phyloP scores from a whole-genome alignment of 1,140 invertebrate species.

The Drosophila suzukii region DNA sequence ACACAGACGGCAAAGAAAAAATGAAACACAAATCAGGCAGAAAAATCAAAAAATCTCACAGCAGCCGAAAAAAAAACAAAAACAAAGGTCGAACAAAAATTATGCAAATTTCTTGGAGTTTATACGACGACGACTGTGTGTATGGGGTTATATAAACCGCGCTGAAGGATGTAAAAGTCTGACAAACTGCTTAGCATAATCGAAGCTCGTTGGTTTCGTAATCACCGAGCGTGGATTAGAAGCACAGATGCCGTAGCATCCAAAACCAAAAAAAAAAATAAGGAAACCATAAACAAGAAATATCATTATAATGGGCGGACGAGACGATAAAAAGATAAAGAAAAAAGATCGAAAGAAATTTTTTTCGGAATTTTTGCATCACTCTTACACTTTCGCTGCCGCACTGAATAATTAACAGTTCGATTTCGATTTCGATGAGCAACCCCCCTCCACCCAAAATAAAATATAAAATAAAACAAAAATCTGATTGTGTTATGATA shows the following conservation, averaged over 20 bases:
- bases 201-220: slow-evolving; percentile 49
- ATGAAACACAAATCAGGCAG: slow-evolving; percentile 8
- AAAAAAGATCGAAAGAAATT: slow-evolving; percentile 27
- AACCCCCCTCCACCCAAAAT: background rate
- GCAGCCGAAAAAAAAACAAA: slow-evolving; percentile 10
- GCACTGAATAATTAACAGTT: slow-evolving; percentile 70
- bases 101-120: slow-evolving; percentile 56
- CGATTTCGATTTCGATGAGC: slow-evolving; percentile 23
- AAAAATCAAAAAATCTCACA: slow-evolving; percentile 28
- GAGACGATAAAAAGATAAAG: background rate
- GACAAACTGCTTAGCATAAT: slow-evolving; percentile 60
- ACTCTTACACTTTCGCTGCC: slow-evolving; percentile 55
- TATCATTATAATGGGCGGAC: background rate
- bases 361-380: slow-evolving; percentile 22
- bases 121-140: slow-evolving; percentile 6
- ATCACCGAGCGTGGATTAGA: slow-evolving; percentile 37
- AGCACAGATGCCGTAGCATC: slow-evolving; percentile 2
- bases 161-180: slow-evolving; percentile 57
- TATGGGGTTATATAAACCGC: slow-evolving; percentile 60
- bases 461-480: slow-evolving; percentile 1
- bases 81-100: slow-evolving; percentile 40
- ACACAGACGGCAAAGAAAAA: slow-evolving; percentile 12
- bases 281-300: slow-evolving; percentile 1
- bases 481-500: slow-evolving; percentile 56
- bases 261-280: slow-evolving; percentile 2